Base-by-base conservation (phyloP, 2,113 vertebrate genomes). In the Dromaius novaehollandiae region DNA sequence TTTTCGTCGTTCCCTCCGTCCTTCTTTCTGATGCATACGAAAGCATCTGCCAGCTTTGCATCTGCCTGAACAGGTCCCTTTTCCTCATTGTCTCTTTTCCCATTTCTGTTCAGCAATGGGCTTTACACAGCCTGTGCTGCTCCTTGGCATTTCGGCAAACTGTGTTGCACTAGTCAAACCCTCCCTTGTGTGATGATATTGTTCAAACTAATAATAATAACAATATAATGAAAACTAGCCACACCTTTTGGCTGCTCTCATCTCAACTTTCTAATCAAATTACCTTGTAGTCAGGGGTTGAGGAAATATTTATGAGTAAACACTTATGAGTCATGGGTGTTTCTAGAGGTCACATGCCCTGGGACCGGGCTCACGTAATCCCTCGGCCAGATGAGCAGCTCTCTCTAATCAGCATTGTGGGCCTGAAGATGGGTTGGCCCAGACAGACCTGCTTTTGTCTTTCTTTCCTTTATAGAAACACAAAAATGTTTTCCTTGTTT, bases 191-290 rank as follows among this genome's bases (percentile, higher is more conserved):
- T 13, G 42, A 51, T 51, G 48, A 8, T 53, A 18, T 70, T 87
- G 66, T 82, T 95, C 78, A 96, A 93, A 91, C 87, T 69, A 73
- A 44, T 36, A 46, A 38, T 46, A 46, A 58, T 24, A 87, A 64
- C 30, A n/a, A 7, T 36, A 15, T 28, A 75, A 75, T 82, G n/a
- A 82, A 64, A 90, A 17, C 36, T n/a, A 70, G 48, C 65, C 95
- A 60, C 74, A 60, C 93, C 91, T 76, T 84, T 64, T 69, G 28
- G 51, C 25, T 89, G 10, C 19, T 76, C 24, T 87, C 51, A 51
- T 75, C 65, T 87, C 60, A 71, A 60, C 83, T 46, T 11, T 63
- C 69, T 36, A 50, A 48, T 28, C 36, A 42, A n/a, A 26, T 68
- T 44, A 2, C 61, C 40, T 56, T 10, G 6, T 53, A 40, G 71